Evolutionary conservation across 2,113 vertebrate genomes (phyloP).

Genomic region (Vidua chalybeata): DNA sequence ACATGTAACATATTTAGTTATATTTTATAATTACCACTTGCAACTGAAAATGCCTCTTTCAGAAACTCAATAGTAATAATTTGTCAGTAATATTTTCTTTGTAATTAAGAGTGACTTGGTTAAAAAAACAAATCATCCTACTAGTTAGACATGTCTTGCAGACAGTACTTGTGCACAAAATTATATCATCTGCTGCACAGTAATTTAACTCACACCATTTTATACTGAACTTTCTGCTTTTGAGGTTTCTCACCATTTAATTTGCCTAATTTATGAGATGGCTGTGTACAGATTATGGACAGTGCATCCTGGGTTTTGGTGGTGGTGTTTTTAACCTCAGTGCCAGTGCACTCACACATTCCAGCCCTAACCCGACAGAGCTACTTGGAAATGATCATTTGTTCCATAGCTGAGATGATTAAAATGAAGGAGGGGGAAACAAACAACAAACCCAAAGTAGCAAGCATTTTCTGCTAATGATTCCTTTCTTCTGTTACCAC

Average conservation of each 20-base stretch:
- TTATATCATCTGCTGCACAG: not conserved
- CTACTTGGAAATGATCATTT: not conserved
- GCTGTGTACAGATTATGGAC: not conserved
- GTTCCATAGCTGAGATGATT: not conserved
- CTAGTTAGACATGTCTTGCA: not conserved
- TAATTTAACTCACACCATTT: not conserved
- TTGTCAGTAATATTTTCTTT: slow-evolving; percentile 16
- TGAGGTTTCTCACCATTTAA: not conserved
- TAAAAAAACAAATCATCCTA: not conserved
- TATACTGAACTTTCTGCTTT: not conserved
- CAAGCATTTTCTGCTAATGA: not conserved
- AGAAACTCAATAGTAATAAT: slow-evolving; percentile 31
- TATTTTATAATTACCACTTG: slow-evolving; percentile 43
- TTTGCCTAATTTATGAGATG: not conserved
- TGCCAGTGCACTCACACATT: not conserved
- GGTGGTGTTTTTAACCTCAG: not conserved
- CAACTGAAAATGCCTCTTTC: slow-evolving; percentile 39
- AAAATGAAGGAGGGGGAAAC: not conserved
- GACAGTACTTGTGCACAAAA: not conserved
- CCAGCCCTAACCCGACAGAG: not conserved
- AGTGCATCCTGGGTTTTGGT: not conserved
- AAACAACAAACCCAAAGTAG: not conserved
- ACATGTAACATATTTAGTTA: slow-evolving; percentile 64
- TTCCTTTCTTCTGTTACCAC: not conserved
- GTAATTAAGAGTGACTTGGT: not conserved